A percentile compares a stretch with the other conserved stretches of the same genome.
These are phyloP conservation scores for Hydractinia echinata DNA, from an alignment of 30 jellyfish, hydroid and myxozoan genomes.

Conservation along the genomic window DNA sequence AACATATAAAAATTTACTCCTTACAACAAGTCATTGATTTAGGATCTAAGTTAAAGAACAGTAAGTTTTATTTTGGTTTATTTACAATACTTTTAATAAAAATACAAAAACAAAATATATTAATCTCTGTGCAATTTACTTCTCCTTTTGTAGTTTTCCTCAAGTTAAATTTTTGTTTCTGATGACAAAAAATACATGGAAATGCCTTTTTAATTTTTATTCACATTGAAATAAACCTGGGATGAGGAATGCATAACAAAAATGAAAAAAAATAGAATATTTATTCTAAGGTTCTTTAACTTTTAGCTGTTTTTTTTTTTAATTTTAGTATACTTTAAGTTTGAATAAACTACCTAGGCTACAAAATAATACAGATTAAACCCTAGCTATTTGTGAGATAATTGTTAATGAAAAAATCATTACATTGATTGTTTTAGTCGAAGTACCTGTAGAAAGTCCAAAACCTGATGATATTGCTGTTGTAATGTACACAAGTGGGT, in stretches of 20 bases:
- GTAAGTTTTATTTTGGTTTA: conserved; percentile 39
- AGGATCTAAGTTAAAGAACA: conserved; percentile 56
- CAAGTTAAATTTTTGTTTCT: not conserved
- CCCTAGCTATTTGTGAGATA: too few relatives aligned
- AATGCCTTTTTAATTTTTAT: too few relatives aligned
- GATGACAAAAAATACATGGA: too few relatives aligned
- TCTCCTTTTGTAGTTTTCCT: not conserved
- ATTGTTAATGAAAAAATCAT: too few relatives aligned
- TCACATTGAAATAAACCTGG: too few relatives aligned
- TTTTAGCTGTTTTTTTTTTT: too few relatives aligned
- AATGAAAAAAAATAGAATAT: too few relatives aligned
- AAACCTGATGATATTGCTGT: conserved; percentile 75
- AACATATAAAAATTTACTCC: conserved; percentile 53
- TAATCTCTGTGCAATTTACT: not conserved
- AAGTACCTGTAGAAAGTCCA: conserved; percentile 46
- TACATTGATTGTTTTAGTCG: not conserved
- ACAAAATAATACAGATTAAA: too few relatives aligned
- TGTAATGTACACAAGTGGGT: conserved; percentile 95
- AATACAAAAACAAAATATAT: not conserved
- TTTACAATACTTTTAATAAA: not conserved
- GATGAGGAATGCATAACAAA: too few relatives aligned
- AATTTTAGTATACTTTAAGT: too few relatives aligned
- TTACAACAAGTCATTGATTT: conserved; percentile 56
- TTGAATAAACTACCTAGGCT: too few relatives aligned
- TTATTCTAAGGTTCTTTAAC: too few relatives aligned